Evolutionary conservation across 2,113 vertebrate genomes (phyloP).

Genomic region (Ornithorhynchus anatinus): DNA sequence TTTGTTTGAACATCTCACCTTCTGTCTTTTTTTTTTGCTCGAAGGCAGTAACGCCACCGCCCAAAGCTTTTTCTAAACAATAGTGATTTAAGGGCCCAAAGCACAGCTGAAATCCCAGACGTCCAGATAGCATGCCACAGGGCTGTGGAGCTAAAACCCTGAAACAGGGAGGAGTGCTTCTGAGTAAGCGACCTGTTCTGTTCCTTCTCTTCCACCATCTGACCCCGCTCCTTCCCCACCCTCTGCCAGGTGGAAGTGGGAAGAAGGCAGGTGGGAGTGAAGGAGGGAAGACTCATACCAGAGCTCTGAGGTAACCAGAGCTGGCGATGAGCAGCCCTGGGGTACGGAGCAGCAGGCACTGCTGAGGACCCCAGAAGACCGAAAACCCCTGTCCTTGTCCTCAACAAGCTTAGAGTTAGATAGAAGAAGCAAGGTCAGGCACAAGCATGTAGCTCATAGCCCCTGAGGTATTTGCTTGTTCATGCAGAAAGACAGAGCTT

Average conservation of each 20-base stretch:
- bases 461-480: too few relatives aligned
- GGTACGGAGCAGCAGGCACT: neutral
- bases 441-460: too few relatives aligned
- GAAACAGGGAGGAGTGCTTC: too few relatives aligned
- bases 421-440: too few relatives aligned
- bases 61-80: constrained; percentile 37
- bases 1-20: neutral
- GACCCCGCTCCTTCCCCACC: neutral
- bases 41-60: constrained; percentile 35
- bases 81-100: constrained; percentile 15
- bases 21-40: neutral
- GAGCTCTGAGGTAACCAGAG: neutral
- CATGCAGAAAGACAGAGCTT: too few relatives aligned
- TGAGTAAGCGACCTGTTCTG: too few relatives aligned
- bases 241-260: constrained; percentile 14
- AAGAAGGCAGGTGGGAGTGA: neutral
- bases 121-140: constrained; percentile 43
- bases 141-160: constrained; percentile 1
- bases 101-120: constrained; percentile 34
- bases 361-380: too few relatives aligned
- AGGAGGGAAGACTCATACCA: neutral
- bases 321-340: neutral
- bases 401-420: too few relatives aligned
- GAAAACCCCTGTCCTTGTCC: neutral
- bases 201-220: neutral